These are phyloP conservation scores for Tiliacea aurago DNA, from an alignment of 2,888 invertebrate species.

Conservation along the genomic window DNA sequence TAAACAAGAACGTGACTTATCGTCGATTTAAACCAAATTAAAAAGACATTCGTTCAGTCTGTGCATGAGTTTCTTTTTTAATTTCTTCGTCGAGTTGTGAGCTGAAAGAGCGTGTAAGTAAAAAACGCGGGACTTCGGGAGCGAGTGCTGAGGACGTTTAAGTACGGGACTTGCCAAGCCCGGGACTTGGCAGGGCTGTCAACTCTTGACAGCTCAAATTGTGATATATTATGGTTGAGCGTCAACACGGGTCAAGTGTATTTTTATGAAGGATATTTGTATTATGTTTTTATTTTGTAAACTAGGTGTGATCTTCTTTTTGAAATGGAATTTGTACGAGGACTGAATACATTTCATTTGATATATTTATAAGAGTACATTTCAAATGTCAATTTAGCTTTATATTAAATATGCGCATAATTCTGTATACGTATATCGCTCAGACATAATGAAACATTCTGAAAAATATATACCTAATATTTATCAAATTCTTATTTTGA, in stretches of 20 bases:
- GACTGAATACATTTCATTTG: neutral
- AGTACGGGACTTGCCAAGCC: conserved; percentile 67
- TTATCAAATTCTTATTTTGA: neutral
- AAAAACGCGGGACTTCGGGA: conserved; percentile 65
- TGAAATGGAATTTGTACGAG: conserved; percentile 24
- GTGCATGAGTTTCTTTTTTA: conserved; percentile 68
- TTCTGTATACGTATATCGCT: neutral
- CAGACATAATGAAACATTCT: neutral
- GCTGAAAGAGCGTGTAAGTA: conserved; percentile 70
- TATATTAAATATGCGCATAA: neutral
- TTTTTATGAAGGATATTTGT: conserved; percentile 55
- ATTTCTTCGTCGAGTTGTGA: conserved; percentile 65
- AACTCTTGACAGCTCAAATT: conserved; percentile 62
- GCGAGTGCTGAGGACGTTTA: conserved; percentile 70
- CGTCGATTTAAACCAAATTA: conserved; percentile 62
- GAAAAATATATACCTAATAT: neutral
- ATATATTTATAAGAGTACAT: neutral
- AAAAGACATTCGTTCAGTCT: conserved; percentile 61
- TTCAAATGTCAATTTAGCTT: neutral
- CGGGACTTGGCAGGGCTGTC: conserved; percentile 66
- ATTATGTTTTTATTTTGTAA: conserved; percentile 37
- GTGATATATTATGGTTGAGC: conserved; percentile 62
- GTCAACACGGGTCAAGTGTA: conserved; percentile 61
- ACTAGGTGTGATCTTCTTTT: conserved; percentile 11
- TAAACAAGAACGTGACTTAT: conserved; percentile 59